These are phyloP conservation scores for Furcifer pardalis DNA, from an alignment of 2,797 vertebrate species.

Conservation along the genomic window DNA sequence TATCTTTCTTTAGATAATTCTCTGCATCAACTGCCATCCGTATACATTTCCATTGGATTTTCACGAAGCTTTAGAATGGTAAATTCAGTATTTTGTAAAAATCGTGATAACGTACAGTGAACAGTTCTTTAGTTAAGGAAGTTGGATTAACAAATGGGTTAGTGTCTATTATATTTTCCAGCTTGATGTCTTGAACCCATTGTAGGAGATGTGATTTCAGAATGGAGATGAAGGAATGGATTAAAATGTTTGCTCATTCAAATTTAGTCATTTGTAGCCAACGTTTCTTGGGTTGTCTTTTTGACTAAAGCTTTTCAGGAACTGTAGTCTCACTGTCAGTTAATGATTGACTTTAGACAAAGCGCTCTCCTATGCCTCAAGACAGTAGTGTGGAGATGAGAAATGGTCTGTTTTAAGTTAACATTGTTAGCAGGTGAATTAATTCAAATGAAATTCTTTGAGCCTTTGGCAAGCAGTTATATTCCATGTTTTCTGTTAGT, in stretches of 20 bases:
- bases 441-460: background rate
- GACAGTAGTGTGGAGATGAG: background rate
- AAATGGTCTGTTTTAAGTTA: background rate
- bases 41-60: slow-evolving; percentile 90
- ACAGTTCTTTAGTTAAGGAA: slow-evolving; percentile 20
- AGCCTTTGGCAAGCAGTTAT: background rate
- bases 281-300: background rate
- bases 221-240: background rate
- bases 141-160: background rate
- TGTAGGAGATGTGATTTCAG: slow-evolving; percentile 15
- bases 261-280: background rate
- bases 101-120: slow-evolving; percentile 19
- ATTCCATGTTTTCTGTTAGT: background rate
- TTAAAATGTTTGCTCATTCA: background rate
- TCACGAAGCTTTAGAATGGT: slow-evolving; percentile 96
- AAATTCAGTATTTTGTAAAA: slow-evolving; percentile 62
- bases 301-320: background rate
- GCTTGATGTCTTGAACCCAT: background rate
- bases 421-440: background rate
- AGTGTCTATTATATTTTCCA: background rate
- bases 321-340: background rate
- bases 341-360: background rate
- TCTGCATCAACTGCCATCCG: slow-evolving; percentile 83
- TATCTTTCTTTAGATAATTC: slow-evolving; percentile 91
- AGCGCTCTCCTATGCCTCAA: background rate